phyloP scores from a whole-genome alignment of 2,113 vertebrate species.

The Calypte anna region DNA sequence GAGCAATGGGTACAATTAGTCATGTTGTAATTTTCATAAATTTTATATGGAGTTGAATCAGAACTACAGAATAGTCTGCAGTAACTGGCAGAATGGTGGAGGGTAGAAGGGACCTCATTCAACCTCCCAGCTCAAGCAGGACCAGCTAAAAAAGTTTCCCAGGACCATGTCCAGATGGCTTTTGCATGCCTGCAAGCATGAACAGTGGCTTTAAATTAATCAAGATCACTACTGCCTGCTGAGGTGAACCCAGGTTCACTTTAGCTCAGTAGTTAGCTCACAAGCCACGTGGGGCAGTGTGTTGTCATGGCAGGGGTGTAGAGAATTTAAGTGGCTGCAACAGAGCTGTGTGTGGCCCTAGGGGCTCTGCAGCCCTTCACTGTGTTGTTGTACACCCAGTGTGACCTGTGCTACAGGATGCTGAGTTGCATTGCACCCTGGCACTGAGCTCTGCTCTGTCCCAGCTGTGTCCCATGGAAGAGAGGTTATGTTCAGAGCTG shows the following conservation, averaged over 20 bases:
- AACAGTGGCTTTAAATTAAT: neutral
- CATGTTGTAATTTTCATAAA: neutral
- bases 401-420: no score
- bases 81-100: neutral
- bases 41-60: neutral
- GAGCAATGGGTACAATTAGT: neutral
- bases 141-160: neutral
- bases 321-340: neutral
- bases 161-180: neutral
- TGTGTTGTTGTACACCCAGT: fast-evolving
- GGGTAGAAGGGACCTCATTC: neutral
- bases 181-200: neutral
- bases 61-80: neutral
- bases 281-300: neutral
- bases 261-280: neutral
- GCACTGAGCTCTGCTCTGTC: neutral
- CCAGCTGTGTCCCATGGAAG: neutral
- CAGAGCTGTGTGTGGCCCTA: fast-evolving
- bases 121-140: neutral
- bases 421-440: fast-evolving
- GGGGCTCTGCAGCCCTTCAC: fast-evolving
- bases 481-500: fast-evolving
- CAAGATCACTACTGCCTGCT: neutral
- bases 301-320: fast-evolving
- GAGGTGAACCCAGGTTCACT: no score